These are phyloP conservation scores for Tiphia femorata DNA, from an alignment of 2,888 invertebrate genomes.

Conservation along the genomic window DNA sequence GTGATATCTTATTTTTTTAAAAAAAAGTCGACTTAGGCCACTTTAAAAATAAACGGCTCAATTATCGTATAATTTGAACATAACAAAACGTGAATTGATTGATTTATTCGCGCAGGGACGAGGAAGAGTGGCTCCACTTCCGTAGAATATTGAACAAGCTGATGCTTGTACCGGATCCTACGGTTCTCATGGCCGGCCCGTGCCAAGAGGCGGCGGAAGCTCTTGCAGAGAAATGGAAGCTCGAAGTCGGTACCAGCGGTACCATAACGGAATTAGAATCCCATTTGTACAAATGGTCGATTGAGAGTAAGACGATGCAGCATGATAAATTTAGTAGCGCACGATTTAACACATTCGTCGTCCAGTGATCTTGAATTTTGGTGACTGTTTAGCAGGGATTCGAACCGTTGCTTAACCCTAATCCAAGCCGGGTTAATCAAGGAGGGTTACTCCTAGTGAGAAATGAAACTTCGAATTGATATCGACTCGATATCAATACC, in stretches of 20 bases:
- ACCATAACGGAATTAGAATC: constrained; percentile 73
- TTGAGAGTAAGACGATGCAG: constrained; percentile 74
- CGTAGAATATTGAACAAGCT: constrained; percentile 81
- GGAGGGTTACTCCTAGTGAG: too few relatives aligned
- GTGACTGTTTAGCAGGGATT: too few relatives aligned
- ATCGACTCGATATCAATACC: too few relatives aligned
- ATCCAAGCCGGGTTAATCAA: too few relatives aligned
- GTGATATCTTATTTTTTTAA: too few relatives aligned
- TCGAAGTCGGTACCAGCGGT: constrained; percentile 27
- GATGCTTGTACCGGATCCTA: constrained; percentile 76
- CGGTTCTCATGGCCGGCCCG: constrained; percentile 73
- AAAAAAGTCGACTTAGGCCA: too few relatives aligned
- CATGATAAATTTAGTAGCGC: not conserved
- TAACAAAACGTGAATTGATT: not conserved
- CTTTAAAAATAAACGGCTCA: too few relatives aligned
- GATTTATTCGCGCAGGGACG: constrained; percentile 72
- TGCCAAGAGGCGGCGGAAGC: constrained; percentile 73
- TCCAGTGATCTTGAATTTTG: too few relatives aligned
- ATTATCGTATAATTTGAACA: not conserved
- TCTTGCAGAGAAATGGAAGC: constrained; percentile 72
- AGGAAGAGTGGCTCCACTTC: constrained; percentile 83
- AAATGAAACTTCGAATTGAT: too few relatives aligned
- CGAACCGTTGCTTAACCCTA: too few relatives aligned
- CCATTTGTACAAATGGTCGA: constrained; percentile 83
- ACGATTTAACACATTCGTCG: too few relatives aligned